Conservation (phyloP, 2,888 invertebrate genomes). For the Diloba caeruleocephala region DNA sequence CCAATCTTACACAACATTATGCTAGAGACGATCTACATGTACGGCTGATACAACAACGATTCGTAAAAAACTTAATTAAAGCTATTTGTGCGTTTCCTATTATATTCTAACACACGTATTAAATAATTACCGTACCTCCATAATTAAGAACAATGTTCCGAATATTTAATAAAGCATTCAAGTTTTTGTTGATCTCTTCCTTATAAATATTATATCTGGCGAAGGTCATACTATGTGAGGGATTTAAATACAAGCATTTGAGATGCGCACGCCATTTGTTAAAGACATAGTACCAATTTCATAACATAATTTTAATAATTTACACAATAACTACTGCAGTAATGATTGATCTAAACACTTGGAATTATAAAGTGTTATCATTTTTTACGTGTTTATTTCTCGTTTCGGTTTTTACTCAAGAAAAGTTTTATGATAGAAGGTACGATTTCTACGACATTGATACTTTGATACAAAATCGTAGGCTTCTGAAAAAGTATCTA, state of each 20-base stretch:
- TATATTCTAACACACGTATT: neutral
- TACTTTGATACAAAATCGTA: constrained; percentile 90
- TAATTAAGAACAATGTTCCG: constrained; percentile 24
- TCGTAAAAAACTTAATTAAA: constrained; percentile 1
- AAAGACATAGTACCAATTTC: constrained; percentile 41
- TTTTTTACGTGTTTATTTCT: constrained; percentile 28
- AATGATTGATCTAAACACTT: constrained; percentile 31
- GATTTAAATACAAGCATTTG: constrained; percentile 72
- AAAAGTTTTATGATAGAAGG: constrained; percentile 67
- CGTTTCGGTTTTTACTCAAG: constrained; percentile 50
- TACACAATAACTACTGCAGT: constrained; percentile 6
- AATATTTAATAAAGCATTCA: constrained; percentile 54
- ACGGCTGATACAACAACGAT: constrained; percentile 5
- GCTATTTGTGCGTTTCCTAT: neutral
- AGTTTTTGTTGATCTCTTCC: constrained; percentile 58
- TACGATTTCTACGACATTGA: constrained; percentile 93
- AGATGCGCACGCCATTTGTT: constrained; percentile 62
- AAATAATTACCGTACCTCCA: constrained; percentile 20
- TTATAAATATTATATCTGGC: constrained; percentile 60
- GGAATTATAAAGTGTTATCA: constrained; percentile 20
- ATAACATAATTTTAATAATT: constrained; percentile 17
- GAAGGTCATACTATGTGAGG: constrained; percentile 62
- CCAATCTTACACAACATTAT: too few relatives aligned
- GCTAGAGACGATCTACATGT: too few relatives aligned
- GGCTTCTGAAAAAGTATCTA: constrained; percentile 91